Base-by-base conservation (phyloP, 2,113 vertebrate species). In the Salvelinus sp. region DNA sequence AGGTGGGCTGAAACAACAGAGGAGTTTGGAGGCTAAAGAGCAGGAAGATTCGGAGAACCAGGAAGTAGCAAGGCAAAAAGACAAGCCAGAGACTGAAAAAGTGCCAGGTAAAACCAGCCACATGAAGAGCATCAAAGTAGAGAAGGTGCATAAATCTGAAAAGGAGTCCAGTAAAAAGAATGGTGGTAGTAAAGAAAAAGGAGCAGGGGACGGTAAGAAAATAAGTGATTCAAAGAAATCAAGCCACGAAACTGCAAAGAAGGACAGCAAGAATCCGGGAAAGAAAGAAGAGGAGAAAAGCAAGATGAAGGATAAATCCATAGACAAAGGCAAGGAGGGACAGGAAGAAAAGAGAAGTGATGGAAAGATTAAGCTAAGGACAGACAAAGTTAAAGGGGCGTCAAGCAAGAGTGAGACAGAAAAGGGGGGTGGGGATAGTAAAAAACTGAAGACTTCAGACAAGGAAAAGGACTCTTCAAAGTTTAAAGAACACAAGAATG, bases 181-280 rank as follows among this genome's bases (percentile, higher is more conserved):
- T 14, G 78, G 73, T 14, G 75, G 63, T 72, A 78, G 58, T 48
- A 87, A 85, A 47, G 81, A 88, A 20, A 92, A 88, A 79, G 80
- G 38, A 25, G 78, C 54, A 1, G 48, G 28, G n/a, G 71, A 84
- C 4, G 18, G 60, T 14, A 76, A 69, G 48, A 79, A 28, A 54
- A 27, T 28, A 28, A 57, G 68, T 14, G 54, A 30, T 16, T 22
- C 27, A 4, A 86, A 80, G 66, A 94, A 88, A 23, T 66, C 64
- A 3, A 88, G 65, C 47, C 94, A 93, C 79, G 95, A 91, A 65
- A 90, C 90, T 30, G 90, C 87, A 44, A 92, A 80, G 81, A 95
- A 94, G 77, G 90, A 93, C 70, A 88, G 88, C 70, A 93, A 77
- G 64, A 87, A 76, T 77, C 89, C 90, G 2, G 91, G 78, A 10